These are phyloP conservation scores for Isaurus tuberculatus DNA, from an alignment of 92 coral and sea anemone genomes.

Conservation along the genomic window DNA sequence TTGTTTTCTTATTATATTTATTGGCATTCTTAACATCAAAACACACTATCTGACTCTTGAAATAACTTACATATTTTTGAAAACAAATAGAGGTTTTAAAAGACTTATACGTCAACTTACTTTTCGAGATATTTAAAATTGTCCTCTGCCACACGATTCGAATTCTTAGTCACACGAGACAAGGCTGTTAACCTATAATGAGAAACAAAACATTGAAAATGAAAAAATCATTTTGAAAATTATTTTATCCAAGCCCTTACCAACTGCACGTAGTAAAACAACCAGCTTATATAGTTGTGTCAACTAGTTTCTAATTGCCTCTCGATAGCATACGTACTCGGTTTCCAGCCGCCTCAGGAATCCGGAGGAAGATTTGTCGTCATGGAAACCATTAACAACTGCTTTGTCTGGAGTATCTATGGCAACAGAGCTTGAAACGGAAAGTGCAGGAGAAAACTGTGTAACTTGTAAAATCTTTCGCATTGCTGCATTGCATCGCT, in stretches of 20 bases:
- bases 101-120: conserved; percentile 41
- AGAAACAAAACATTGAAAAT: not conserved
- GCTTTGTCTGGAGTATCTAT: conserved; percentile 48
- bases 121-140: conserved; percentile 72
- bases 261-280: not conserved
- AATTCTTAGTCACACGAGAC: conserved; percentile 65
- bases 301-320: not conserved
- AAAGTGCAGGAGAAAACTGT: conserved; percentile 3
- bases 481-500: conserved; percentile 53
- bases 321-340: conserved; percentile 58
- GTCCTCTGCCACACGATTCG: conserved; percentile 60
- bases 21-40: too few species aligned
- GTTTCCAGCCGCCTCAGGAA: conserved; percentile 58
- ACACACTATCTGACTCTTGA: not conserved
- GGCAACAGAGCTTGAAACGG: conserved; percentile 35
- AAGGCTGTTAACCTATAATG: conserved; percentile 65
- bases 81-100: not conserved
- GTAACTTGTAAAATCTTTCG: conserved; percentile 45
- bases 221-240: not conserved
- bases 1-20: too few species aligned
- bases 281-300: not conserved
- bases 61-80: too few species aligned
- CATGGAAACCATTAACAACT: conserved; percentile 49
- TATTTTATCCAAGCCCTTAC: not conserved
- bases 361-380: conserved; percentile 22